Conservation (phyloP, 2,113 vertebrate species). For the Ia io region DNA sequence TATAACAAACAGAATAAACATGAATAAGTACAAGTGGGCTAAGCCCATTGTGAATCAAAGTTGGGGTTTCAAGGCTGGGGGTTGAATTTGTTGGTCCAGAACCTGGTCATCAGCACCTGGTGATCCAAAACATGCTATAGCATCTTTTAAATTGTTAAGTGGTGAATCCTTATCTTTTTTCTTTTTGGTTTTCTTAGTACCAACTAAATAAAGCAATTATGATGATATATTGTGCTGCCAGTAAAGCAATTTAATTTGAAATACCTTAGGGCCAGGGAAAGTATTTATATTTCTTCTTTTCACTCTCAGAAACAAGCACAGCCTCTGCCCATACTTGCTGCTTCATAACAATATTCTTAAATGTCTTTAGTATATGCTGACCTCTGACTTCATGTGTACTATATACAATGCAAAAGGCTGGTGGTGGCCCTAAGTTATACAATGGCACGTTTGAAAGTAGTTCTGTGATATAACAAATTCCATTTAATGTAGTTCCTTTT, state of each 20-base stretch:
- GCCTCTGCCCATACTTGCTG: constrained; percentile 32
- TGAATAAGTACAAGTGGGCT: not conserved
- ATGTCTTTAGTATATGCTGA: not conserved
- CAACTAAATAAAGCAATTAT: not conserved
- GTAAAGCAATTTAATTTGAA: constrained; percentile 27
- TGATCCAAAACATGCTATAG: not conserved
- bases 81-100: not conserved
- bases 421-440: not conserved
- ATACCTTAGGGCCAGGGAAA: not conserved
- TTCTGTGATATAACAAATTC: constrained; percentile 40
- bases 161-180: not conserved
- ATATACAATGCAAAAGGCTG: constrained; percentile 10
- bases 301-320: not conserved
- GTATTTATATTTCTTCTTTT: constrained; percentile 26
- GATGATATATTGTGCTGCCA: not conserved
- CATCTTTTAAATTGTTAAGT: not conserved
- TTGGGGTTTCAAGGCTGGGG: not conserved
- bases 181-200: not conserved
- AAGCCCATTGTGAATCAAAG: not conserved
- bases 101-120: not conserved
- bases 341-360: constrained; percentile 6
- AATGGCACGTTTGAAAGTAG: constrained; percentile 33
- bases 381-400: not conserved
- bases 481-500: constrained; percentile 28
- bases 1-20: not conserved